Percentiles rank a stretch among this genome's conserved stretches.
Evolutionary conservation across 2,797 vertebrate genomes (phyloP).

Genomic region (Coreius guichenoti): DNA sequence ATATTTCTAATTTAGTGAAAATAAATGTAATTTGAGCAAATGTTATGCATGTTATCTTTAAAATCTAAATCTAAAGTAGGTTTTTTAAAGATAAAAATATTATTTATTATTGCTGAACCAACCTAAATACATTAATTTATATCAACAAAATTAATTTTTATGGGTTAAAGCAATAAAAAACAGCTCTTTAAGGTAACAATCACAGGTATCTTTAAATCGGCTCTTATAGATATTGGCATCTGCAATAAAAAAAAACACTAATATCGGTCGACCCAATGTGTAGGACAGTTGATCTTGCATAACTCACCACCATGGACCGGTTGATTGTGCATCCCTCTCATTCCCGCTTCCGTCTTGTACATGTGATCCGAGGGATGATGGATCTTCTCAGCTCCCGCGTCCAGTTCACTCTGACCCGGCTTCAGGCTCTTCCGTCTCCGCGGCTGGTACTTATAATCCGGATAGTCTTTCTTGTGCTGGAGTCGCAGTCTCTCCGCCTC

Average conservation of each 20-base stretch:
- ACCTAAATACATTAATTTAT: neutral
- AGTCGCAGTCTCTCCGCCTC: constrained; percentile 94
- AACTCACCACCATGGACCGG: constrained; percentile 86
- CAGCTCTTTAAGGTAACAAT: too few relatives aligned
- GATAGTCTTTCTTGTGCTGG: constrained; percentile 99
- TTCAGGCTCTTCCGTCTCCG: constrained; percentile 93
- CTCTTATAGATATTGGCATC: neutral
- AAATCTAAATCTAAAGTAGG: too few relatives aligned
- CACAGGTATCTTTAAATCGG: neutral
- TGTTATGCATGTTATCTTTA: too few relatives aligned
- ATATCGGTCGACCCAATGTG: neutral
- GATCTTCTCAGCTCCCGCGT: constrained; percentile 80
- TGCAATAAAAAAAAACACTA: neutral
- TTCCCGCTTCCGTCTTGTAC: constrained; percentile 87
- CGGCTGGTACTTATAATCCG: constrained; percentile 99
- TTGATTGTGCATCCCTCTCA: constrained; percentile 85
- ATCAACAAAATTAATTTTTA: neutral
- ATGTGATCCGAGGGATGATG: constrained; percentile 84
- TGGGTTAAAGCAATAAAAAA: neutral
- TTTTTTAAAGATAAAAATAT: too few relatives aligned
- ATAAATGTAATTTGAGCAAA: neutral
- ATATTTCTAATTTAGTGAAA: neutral
- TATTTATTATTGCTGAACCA: neutral
- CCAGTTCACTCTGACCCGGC: constrained; percentile 90
- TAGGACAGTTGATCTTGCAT: neutral